These are phyloP conservation scores for Xestia ashworthii DNA, from an alignment of 2,888 invertebrate genomes.

Conservation along the genomic window DNA sequence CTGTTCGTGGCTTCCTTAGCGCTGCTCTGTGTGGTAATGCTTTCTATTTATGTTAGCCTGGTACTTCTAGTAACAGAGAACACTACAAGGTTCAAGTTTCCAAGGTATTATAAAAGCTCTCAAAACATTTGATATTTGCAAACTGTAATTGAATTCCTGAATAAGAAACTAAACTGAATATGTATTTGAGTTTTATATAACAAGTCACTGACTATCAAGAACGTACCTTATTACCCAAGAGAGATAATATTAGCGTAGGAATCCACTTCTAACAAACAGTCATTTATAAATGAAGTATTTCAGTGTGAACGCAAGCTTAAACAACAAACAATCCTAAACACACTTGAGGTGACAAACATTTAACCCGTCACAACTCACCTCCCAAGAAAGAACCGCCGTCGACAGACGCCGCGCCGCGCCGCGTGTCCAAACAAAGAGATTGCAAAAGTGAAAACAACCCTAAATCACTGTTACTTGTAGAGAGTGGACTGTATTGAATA, in stretches of 20 bases:
- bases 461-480: too few relatives aligned
- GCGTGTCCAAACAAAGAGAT: slow-evolving; percentile 68
- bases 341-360: slow-evolving; percentile 46
- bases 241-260: neutral
- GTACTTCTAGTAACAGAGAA: neutral
- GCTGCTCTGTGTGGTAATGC: neutral
- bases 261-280: neutral
- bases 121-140: neutral
- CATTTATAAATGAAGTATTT: slow-evolving; percentile 19
- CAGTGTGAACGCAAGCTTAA: slow-evolving; percentile 24
- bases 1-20: slow-evolving; percentile 19
- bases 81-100: slow-evolving; percentile 4
- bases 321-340: slow-evolving; percentile 57
- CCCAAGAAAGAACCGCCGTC: slow-evolving; percentile 29
- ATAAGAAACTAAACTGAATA: neutral
- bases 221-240: neutral
- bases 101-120: neutral
- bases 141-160: neutral
- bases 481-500: too few relatives aligned
- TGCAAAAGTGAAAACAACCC: slow-evolving; percentile 70
- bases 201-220: neutral
- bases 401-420: slow-evolving; percentile 30
- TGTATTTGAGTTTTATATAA: neutral
- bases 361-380: slow-evolving; percentile 35
- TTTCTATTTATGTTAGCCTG: slow-evolving; percentile 3